Evolutionary conservation across 2,113 vertebrate genomes (phyloP), one percentile per base, ranked within the genome.

Genomic region (Noctilio leporinus): DNA sequence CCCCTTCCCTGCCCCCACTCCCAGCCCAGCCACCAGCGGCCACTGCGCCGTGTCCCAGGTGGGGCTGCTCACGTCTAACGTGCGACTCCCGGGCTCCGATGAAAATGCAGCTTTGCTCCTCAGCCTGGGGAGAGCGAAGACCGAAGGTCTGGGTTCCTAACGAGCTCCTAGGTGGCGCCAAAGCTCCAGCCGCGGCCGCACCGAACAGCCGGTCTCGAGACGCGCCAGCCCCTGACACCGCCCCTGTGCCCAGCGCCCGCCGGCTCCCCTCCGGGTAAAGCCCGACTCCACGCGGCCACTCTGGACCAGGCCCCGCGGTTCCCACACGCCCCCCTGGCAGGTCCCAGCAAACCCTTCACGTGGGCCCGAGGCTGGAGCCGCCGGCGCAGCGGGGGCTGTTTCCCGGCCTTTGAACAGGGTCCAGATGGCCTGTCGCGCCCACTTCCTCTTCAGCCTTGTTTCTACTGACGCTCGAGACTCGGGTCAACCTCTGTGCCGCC

Each of bases 71-170:
- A 38, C 1, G 17, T 10, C 7, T 28, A 28, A 49, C 0, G 4
- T 28, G 53, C 65, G n/a, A 3, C 33, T 22, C 55, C 35, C 0
- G 0, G 45, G 65, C 28, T 43, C 11, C 47, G 12, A 7, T 9
- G 26, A 53, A 47, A 67, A 33, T 2, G 38, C 86, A 40, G 33
- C 12, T 14, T 89, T 67, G 33, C 26, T 33, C n/a, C 49, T 3
- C 19, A 16, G 8, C 3, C 64, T 7, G 38, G 55, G 24, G 1
- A 0, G 4, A 1, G 0, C 0, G 4, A 0, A 19, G 65, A 83
- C 76, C 20, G 40, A 64, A 26, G 19, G 28, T 35, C 57, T 12
- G 77, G 51, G 3, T 51, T 88, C 20, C 84, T 12, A 19, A 19
- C 89, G 14, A 1, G 3, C 28, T n/a, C 49, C 22, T 38, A 3